phyloP scores from a whole-genome alignment of 1,140 invertebrate species.

The Pogonus chalceus region DNA sequence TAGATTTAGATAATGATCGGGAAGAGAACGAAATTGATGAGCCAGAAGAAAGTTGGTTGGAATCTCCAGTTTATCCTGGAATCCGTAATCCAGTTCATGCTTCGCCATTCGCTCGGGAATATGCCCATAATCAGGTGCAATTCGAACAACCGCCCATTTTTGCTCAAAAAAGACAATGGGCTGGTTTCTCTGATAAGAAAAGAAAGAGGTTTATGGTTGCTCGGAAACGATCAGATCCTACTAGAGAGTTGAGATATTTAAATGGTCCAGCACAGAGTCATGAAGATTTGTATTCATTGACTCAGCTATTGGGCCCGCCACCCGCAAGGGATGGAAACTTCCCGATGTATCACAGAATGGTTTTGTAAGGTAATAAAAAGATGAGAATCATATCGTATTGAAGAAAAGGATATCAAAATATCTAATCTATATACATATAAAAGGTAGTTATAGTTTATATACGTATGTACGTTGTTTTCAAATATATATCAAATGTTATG shows the following conservation, averaged over 20 bases:
- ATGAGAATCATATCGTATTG: neutral
- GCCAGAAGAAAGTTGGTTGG: slow-evolving; percentile 26
- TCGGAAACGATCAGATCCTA: slow-evolving; percentile 27
- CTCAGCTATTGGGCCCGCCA: slow-evolving; percentile 23
- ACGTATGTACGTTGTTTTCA: neutral
- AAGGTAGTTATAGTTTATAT: too few species aligned
- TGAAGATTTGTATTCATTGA: slow-evolving; percentile 29
- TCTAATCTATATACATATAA: too few species aligned
- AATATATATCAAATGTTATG: slow-evolving; percentile 1
- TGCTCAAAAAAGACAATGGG: slow-evolving; percentile 23
- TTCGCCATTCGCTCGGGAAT: neutral
- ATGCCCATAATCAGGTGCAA: neutral
- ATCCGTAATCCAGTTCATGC: slow-evolving; percentile 1
- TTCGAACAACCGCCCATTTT: slow-evolving; percentile 16
- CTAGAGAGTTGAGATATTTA: slow-evolving; percentile 28
- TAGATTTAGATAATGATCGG: slow-evolving; percentile 15
- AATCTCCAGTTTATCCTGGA: slow-evolving; percentile 27
- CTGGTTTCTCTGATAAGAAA: slow-evolving; percentile 19
- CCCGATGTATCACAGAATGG: slow-evolving; percentile 25
- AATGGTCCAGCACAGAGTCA: slow-evolving; percentile 28
- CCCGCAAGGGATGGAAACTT: slow-evolving; percentile 26
- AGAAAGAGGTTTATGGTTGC: slow-evolving; percentile 29
- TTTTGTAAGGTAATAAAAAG: too few species aligned
- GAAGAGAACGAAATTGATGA: slow-evolving; percentile 16
- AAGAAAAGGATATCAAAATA: neutral